phyloP scores from a whole-genome alignment of 2,113 vertebrate genomes.

The Mellivora capensis region DNA sequence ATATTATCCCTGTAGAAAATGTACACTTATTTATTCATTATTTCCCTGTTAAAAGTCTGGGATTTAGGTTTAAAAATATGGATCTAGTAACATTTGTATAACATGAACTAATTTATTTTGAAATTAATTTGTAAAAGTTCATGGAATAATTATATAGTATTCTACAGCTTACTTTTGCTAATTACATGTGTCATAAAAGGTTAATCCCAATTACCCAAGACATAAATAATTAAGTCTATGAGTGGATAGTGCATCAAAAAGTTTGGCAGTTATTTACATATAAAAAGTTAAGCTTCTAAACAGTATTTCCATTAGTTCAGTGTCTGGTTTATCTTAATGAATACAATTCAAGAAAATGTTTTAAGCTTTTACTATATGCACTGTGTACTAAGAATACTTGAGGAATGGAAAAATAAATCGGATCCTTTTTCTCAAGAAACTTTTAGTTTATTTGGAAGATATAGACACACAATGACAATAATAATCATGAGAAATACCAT shows the following conservation, averaged over 20 bases:
- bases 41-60: not conserved
- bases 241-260: not conserved
- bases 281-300: not conserved
- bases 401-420: not conserved
- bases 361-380: not conserved
- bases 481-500: not conserved
- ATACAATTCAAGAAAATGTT: not conserved
- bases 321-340: not conserved
- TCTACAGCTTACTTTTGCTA: not conserved
- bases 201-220: slow-evolving; percentile 11
- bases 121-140: not conserved
- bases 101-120: not conserved
- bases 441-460: not conserved
- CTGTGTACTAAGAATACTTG: not conserved
- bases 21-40: not conserved
- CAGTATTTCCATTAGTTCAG: not conserved
- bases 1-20: not conserved
- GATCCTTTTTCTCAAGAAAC: not conserved
- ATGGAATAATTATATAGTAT: not conserved
- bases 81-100: not conserved
- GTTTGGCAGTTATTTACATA: not conserved
- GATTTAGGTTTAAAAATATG: not conserved
- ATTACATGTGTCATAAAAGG: not conserved
- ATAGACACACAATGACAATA: not conserved
- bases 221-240: slow-evolving; percentile 21